Evolutionary conservation across 1,140 invertebrate genomes (phyloP).

Genomic region (Zaprionus ghesquierei): DNA sequence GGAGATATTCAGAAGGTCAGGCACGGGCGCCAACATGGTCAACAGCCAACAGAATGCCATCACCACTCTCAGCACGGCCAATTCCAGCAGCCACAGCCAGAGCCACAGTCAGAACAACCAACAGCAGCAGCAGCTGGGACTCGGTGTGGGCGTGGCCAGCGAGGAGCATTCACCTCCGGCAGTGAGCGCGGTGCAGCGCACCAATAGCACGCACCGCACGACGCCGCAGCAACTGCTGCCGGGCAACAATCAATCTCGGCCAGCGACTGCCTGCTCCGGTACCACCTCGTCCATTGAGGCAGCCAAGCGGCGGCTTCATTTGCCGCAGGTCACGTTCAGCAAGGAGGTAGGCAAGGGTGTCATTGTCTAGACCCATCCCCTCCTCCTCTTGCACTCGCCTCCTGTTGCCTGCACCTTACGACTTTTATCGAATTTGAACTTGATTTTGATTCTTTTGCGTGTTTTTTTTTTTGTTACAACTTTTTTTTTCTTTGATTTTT

Average conservation of each 20-base stretch:
- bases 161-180: conserved; percentile 27
- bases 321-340: conserved; percentile 92
- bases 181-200: conserved; percentile 26
- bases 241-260: conserved; percentile 65
- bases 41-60: conserved; percentile 11
- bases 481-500: conserved; percentile 7
- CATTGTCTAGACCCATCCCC: conserved; percentile 83
- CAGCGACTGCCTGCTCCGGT: conserved; percentile 84
- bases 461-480: background rate
- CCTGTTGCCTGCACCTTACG: background rate
- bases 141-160: background rate
- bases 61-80: conserved; percentile 40
- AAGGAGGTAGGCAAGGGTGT: conserved; percentile 87
- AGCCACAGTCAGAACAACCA: conserved; percentile 1
- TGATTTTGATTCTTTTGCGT: background rate
- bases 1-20: conserved; percentile 89
- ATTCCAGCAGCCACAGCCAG: background rate
- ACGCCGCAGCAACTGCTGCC: conserved; percentile 10
- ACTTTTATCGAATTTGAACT: conserved; percentile 7
- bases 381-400: background rate
- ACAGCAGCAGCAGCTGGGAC: background rate
- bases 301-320: conserved; percentile 85
- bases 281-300: conserved; percentile 84
- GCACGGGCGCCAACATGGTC: conserved; percentile 75
- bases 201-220: conserved; percentile 22